Conservation (phyloP, 2,113 vertebrate species). For the Nothocercus nigrocapillus region DNA sequence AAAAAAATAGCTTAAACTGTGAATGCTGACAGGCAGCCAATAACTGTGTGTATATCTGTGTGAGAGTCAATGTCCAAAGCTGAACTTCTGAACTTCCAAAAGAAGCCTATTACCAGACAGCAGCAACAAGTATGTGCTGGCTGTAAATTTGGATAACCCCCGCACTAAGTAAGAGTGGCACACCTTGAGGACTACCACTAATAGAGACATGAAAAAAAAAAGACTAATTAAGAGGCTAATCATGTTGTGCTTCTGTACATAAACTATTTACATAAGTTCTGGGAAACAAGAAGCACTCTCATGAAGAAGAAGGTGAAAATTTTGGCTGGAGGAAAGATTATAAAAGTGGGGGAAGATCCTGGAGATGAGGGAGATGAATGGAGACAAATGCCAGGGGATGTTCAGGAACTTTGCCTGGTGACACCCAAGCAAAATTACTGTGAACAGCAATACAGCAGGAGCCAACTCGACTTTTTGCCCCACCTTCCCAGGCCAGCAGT, state of each 20-base stretch:
- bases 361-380: too few species aligned
- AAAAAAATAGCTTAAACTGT: not conserved
- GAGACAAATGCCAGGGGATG: not conserved
- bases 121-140: not conserved
- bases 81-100: not conserved
- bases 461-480: not conserved
- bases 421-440: not conserved
- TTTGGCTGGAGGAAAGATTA: not conserved
- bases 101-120: not conserved
- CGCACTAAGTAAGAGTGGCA: not conserved
- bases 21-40: not conserved
- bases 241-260: not conserved
- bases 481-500: not conserved
- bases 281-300: not conserved
- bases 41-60: rapidly evolving
- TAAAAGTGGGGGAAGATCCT: not conserved
- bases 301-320: not conserved
- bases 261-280: not conserved
- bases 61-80: not conserved
- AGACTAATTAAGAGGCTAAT: not conserved
- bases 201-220: not conserved
- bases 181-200: not conserved
- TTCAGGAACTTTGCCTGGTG: not conserved
- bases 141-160: not conserved
- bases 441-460: not conserved